These are phyloP conservation scores for Camelus bactrianus DNA, from an alignment of 2,113 vertebrate genomes.

Conservation along the genomic window DNA sequence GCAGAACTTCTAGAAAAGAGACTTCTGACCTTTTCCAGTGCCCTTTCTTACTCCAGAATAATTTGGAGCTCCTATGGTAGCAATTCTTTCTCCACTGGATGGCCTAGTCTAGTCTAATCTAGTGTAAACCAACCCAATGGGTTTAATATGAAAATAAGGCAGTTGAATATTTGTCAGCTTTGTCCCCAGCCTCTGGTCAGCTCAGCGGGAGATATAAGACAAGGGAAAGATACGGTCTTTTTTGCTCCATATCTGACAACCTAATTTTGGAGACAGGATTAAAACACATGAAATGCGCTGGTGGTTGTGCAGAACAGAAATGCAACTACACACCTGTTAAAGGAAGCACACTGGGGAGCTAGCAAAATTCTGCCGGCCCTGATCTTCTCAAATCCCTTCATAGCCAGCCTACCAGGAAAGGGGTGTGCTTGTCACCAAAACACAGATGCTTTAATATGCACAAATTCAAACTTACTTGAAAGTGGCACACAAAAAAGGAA, in stretches of 20 bases:
- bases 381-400: background rate
- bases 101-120: background rate
- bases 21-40: background rate
- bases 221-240: background rate
- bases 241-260: background rate
- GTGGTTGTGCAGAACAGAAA: background rate
- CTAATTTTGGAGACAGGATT: background rate
- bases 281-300: background rate
- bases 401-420: background rate
- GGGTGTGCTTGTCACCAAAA: slow-evolving; percentile 13
- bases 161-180: background rate
- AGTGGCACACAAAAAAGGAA: background rate
- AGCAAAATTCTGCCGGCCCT: background rate
- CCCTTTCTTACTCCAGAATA: background rate
- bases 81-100: background rate
- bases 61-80: background rate
- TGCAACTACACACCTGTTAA: background rate
- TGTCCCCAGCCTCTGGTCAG: background rate
- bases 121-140: background rate
- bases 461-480: slow-evolving; percentile 26
- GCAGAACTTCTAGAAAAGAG: background rate
- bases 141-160: slow-evolving; percentile 1
- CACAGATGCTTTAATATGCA: background rate
- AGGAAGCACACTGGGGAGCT: background rate
- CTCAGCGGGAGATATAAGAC: background rate